phyloP scores from a whole-genome alignment of 2,888 invertebrate genomes.

The Drosophila peninsularis region DNA sequence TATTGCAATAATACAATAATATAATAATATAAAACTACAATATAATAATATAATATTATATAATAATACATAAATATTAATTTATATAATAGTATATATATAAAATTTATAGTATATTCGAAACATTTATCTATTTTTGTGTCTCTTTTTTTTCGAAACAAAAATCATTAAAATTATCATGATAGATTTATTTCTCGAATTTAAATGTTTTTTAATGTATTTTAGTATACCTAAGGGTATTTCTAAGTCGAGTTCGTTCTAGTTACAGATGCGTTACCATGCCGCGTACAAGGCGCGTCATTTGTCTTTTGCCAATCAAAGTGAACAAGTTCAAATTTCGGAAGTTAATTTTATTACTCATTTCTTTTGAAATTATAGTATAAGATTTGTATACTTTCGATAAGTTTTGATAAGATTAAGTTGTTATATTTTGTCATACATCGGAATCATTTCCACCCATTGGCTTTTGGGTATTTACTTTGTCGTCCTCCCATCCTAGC shows the following conservation, averaged over 20 bases:
- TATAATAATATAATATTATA: no score
- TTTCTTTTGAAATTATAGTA: neutral
- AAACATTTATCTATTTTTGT: neutral
- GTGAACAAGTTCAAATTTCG: neutral
- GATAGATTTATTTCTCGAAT: no score
- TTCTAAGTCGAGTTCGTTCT: neutral
- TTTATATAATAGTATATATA: no score
- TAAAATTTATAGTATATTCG: no score
- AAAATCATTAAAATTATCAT: no score
- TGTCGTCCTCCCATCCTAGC: slow-evolving; percentile 10
- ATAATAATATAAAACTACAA: no score
- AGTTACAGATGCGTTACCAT: neutral
- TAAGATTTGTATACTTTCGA: neutral
- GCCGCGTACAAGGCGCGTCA: neutral
- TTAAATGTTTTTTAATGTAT: no score
- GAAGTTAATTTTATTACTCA: slow-evolving; percentile 23
- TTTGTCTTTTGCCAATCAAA: neutral
- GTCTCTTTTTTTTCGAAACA: no score
- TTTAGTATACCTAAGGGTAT: no score
- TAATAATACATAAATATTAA: no score
- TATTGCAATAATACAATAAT: no score
- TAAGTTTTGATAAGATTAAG: slow-evolving; percentile 9
- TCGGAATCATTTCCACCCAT: neutral
- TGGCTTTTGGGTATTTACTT: neutral
- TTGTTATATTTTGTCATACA: slow-evolving; percentile 7